Conservation (phyloP, 2,888 invertebrate species). For the Digitonthophagus gazella region DNA sequence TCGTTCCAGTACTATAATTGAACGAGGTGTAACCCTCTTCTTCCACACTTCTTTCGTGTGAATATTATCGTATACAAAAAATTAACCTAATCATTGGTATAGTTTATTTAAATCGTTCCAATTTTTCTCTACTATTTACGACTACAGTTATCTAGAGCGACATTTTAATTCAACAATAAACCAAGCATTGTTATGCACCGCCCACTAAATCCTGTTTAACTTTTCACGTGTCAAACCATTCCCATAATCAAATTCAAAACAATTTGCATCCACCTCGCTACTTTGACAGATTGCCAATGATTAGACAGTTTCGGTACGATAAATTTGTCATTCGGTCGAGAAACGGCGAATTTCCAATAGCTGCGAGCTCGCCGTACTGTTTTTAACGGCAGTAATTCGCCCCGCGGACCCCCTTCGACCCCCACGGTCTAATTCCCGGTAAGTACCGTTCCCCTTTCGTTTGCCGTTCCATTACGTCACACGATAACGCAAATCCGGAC, state of each 20-base stretch:
- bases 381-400: background rate
- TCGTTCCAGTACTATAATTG: no score
- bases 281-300: constrained; percentile 25
- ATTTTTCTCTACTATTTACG: background rate
- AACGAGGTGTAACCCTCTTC: no score
- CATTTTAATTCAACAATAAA: constrained; percentile 20
- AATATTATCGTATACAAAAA: background rate
- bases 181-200: constrained; percentile 25
- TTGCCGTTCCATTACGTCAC: constrained; percentile 1
- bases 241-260: constrained; percentile 23
- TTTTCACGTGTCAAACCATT: background rate
- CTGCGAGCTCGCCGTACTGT: background rate
- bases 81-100: background rate
- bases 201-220: constrained; percentile 17
- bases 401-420: background rate
- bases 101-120: background rate
- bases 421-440: constrained; percentile 6
- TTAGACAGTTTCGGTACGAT: constrained; percentile 25
- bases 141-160: background rate
- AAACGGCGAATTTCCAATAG: background rate
- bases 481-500: background rate
- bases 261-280: constrained; percentile 19
- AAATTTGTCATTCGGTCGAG: constrained; percentile 24
- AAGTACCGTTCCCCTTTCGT: constrained; percentile 2
- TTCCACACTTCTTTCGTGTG: no score